Conservation (phyloP, 2,113 vertebrate species). For the Oncorhynchus tshawytscha region DNA sequence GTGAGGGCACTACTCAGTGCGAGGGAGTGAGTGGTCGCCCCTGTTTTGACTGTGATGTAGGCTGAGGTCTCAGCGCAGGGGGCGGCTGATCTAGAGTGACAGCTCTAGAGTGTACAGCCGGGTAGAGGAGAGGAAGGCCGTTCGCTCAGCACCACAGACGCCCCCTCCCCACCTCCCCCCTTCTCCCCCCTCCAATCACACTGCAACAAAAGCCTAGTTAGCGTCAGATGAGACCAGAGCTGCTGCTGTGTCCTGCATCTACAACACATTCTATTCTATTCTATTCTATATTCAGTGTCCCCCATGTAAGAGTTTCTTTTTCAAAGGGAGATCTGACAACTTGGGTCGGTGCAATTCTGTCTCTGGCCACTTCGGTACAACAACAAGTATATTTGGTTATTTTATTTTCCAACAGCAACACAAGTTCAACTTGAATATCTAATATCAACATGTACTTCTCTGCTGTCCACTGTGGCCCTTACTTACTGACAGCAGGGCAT, state of each 20-base stretch:
- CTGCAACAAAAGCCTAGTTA: constrained; percentile 58
- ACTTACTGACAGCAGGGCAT: too few relatives aligned
- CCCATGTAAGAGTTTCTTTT: not conserved
- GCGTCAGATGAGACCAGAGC: constrained; percentile 50
- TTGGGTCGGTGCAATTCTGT: not conserved
- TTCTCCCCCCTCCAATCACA: not conserved
- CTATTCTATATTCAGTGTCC: not conserved
- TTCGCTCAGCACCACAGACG: constrained; percentile 14
- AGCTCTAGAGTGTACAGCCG: constrained; percentile 76
- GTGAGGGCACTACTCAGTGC: not conserved
- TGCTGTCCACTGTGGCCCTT: not conserved
- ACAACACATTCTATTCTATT: constrained; percentile 16
- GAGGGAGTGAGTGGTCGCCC: too few relatives aligned
- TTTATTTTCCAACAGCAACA: not conserved
- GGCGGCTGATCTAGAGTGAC: constrained; percentile 78
- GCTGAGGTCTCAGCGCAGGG: constrained; percentile 75
- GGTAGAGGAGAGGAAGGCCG: constrained; percentile 54
- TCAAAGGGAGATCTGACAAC: not conserved
- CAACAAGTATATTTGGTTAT: not conserved
- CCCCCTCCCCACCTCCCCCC: constrained; percentile 14
- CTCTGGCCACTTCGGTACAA: not conserved
- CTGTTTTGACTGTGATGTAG: constrained; percentile 69
- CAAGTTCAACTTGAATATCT: not conserved
- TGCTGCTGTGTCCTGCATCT: constrained; percentile 56
- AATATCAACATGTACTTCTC: not conserved